Base-by-base conservation (phyloP, 1,140 invertebrate species). In the Cydia amplana region DNA sequence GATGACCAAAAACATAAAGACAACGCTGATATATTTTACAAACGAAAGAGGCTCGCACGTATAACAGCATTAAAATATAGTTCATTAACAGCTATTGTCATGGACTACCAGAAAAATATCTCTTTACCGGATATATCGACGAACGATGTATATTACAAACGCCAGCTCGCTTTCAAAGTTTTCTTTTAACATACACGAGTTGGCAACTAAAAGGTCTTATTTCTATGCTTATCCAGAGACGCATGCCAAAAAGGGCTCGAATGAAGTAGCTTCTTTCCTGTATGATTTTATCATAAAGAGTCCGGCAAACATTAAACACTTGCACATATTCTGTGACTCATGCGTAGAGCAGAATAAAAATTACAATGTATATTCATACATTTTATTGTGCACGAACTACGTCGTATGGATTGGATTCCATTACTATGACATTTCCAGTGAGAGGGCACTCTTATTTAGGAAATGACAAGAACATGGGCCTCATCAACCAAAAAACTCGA, bases 381-480 rank as follows among this genome's bases (percentile, higher is more conserved):
- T 74, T 80, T 74, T 63, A 25, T 75, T 63, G 74, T 80, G 12
- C 65, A 43, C 43, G 6, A 43, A 43, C 78, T 60, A 77, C 67
- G 72, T 80, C 3, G 78, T 65, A 51, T 80, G 23, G 64, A 78
- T 80, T 80, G 23, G 64, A 78, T 80, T 77, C 78, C 16, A 76
- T 79, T 40, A 74, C 75, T 36, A 82, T 79, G 12, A 78, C 78
- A 76, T 83, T 25, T 25, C 25, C 25, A 25, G 25, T 25, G 25
- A 25, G 25, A 25, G 25, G 25, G 25, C 25, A 25, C 25, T 25
- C 25, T 25, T 25, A 25, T 75, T 76, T 85, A 72, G 83, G 84
- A 75, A 82, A 77, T 72, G 83, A 86, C 75, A 80, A 81, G 74
- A 79, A 83, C 74, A 80, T 82, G 77, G 77, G 78, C 46, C 55